Evolutionary conservation across 2,888 invertebrate species (phyloP).

Genomic region (Cepaea hortensis): DNA sequence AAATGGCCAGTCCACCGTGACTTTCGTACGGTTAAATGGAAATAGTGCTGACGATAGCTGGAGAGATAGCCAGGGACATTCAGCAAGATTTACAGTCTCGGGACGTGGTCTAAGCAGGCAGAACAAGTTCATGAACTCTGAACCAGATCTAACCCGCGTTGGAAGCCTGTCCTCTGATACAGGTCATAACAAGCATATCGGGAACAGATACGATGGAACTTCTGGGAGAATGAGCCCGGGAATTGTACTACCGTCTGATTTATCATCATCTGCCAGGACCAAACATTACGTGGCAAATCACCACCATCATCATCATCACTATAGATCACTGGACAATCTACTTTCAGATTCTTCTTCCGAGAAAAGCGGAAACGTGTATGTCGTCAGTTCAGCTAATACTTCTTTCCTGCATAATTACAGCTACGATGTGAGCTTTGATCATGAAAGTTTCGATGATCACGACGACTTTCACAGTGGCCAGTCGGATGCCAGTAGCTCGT

Average conservation of each 20-base stretch:
- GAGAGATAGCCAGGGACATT: slow-evolving; percentile 25
- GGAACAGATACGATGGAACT: neutral
- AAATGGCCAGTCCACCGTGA: neutral
- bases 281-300: neutral
- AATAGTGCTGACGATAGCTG: slow-evolving; percentile 3
- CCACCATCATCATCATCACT: neutral
- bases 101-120: slow-evolving; percentile 12
- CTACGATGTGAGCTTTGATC: slow-evolving; percentile 38
- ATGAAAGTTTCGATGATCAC: slow-evolving; percentile 31
- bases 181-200: neutral
- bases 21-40: neutral
- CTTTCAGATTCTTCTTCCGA: neutral
- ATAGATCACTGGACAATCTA: slow-evolving; percentile 21
- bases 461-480: neutral
- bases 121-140: slow-evolving; percentile 36
- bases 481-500: neutral
- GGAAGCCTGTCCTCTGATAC: neutral
- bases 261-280: neutral
- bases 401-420: slow-evolving; percentile 24
- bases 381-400: neutral
- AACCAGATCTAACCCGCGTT: slow-evolving; percentile 23
- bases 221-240: neutral
- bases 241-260: neutral
- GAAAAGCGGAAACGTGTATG: neutral
- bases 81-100: slow-evolving; percentile 24